These are phyloP conservation scores for Homarus americanus DNA, from an alignment of 1,140 invertebrate genomes.

Conservation along the genomic window DNA sequence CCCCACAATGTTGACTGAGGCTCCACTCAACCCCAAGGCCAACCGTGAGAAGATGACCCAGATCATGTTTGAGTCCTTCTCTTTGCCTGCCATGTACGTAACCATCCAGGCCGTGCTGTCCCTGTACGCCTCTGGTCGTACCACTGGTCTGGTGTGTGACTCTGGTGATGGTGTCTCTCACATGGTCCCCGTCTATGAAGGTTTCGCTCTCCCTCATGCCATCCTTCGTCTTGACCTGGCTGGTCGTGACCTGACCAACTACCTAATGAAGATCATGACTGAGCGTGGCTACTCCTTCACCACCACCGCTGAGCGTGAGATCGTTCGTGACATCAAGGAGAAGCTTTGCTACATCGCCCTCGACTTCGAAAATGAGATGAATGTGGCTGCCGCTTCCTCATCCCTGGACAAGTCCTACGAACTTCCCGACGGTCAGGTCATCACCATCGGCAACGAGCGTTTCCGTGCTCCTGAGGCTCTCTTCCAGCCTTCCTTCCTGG, in stretches of 20 bases:
- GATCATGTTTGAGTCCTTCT: conserved; percentile 87
- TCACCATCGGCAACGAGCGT: conserved; percentile 97
- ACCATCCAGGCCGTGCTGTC: conserved; percentile 66
- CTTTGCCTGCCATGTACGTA: conserved; percentile 56
- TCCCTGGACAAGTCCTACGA: conserved; percentile 83
- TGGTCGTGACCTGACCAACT: conserved; percentile 22
- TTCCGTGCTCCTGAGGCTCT: conserved; percentile 98
- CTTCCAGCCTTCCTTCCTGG: conserved; percentile 96
- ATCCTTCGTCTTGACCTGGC: conserved; percentile 68
- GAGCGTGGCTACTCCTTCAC: conserved; percentile 51
- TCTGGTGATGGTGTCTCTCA: conserved; percentile 68
- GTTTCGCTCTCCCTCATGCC: conserved; percentile 65
- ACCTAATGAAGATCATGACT: conserved; percentile 9
- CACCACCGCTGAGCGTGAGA: background rate
- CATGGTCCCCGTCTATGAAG: conserved; percentile 66
- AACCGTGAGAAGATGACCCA: conserved; percentile 93
- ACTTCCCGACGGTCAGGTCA: conserved; percentile 94
- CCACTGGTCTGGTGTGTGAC: conserved; percentile 64
- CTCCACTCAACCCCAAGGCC: conserved; percentile 83
- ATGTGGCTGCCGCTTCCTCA: conserved; percentile 49
- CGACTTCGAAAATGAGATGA: conserved; percentile 49
- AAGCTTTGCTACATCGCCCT: conserved; percentile 63
- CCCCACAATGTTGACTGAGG: conserved; percentile 91
- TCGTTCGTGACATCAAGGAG: background rate
- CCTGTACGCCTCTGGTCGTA: conserved; percentile 69